phyloP scores from a whole-genome alignment of 2,888 invertebrate species.

The Drosophila villosipedis region DNA sequence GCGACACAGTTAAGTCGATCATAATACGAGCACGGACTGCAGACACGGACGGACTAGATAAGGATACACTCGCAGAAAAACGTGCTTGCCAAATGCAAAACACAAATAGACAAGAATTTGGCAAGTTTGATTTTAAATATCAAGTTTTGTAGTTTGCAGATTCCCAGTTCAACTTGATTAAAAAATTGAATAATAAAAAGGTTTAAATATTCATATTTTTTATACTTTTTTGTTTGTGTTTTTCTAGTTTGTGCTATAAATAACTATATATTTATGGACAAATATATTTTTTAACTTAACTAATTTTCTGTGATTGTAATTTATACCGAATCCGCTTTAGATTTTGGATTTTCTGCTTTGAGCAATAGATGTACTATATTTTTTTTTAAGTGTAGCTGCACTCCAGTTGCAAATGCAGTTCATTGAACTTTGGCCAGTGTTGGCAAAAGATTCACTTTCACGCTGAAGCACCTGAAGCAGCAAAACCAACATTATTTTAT shows the following conservation, averaged over 20 bases:
- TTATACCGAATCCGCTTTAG: background rate
- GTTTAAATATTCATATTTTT: background rate
- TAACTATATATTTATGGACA: background rate
- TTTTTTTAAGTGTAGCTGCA: background rate
- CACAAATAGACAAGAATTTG: background rate
- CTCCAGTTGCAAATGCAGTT: constrained; percentile 40
- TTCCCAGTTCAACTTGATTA: background rate
- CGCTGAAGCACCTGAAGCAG: constrained; percentile 35
- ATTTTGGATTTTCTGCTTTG: background rate
- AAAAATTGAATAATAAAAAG: background rate
- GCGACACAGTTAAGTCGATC: constrained; percentile 73
- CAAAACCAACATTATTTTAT: constrained; percentile 4
- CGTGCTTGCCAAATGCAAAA: background rate
- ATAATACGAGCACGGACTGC: constrained; percentile 25
- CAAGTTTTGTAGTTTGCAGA: background rate
- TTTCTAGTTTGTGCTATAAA: background rate
- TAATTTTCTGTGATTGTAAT: background rate
- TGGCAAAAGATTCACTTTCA: constrained; percentile 49
- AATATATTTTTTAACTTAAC: background rate
- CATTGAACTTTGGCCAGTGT: constrained; percentile 61
- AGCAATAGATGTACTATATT: background rate
- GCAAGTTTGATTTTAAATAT: background rate
- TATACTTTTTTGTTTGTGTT: background rate
- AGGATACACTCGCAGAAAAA: constrained; percentile 5
- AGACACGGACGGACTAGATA: constrained; percentile 52